Conservation (phyloP, 2,113 vertebrate genomes). For the Quiscalus mexicanus region DNA sequence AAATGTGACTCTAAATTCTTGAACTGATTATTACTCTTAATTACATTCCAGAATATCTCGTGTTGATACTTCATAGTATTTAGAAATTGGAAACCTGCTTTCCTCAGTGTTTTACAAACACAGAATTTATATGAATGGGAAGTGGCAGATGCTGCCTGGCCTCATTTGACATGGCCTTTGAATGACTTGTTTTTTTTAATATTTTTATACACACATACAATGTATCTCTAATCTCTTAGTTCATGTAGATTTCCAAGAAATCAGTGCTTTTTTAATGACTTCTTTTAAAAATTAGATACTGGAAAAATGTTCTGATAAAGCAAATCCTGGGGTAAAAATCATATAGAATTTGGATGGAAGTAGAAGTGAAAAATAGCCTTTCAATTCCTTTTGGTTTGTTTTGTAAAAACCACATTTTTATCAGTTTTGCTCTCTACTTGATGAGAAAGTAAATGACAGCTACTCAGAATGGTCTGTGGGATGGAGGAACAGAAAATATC, state of each 20-base stretch:
- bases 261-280: neutral
- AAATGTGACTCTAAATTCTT: neutral
- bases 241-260: neutral
- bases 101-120: neutral
- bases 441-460: neutral
- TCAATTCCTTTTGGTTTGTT: neutral
- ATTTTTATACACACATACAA: neutral
- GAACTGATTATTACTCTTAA: neutral
- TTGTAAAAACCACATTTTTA: neutral
- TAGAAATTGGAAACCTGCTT: neutral
- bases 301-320: neutral
- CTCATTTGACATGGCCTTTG: neutral
- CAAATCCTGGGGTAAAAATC: neutral
- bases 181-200: neutral
- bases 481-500: neutral
- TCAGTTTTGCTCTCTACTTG: neutral
- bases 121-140: neutral
- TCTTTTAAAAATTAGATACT: neutral
- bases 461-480: neutral
- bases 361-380: neutral
- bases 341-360: neutral
- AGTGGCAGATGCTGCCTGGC: neutral
- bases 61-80: neutral
- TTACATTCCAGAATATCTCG: neutral
- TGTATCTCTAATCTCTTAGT: neutral